Evolutionary conservation across 2,888 invertebrate genomes (phyloP).

Genomic region (Trissolcus japonicus): DNA sequence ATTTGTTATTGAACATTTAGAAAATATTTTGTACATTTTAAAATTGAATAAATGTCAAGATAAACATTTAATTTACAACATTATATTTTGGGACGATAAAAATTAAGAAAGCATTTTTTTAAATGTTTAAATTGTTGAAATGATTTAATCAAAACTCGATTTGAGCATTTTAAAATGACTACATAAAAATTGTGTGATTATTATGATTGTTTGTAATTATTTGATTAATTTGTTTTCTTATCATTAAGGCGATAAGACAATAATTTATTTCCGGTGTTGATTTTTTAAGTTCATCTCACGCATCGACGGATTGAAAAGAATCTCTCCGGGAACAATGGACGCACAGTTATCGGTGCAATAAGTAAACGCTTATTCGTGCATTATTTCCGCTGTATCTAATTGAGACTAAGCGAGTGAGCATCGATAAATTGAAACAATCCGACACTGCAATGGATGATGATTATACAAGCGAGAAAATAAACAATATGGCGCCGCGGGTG

Average conservation of each 20-base stretch:
- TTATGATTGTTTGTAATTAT: too few species aligned
- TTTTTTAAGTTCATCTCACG: conserved; percentile 32
- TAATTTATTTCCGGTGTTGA: not conserved
- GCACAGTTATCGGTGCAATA: conserved; percentile 50
- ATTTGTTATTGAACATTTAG: too few species aligned
- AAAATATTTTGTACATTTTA: too few species aligned
- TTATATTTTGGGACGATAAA: too few species aligned
- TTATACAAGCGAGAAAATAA: conserved; percentile 57
- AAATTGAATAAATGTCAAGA: not conserved
- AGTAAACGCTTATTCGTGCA: conserved; percentile 29
- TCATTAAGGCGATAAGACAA: too few species aligned
- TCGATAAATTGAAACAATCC: conserved; percentile 62
- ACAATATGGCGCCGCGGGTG: conserved; percentile 61
- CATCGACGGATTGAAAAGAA: conserved; percentile 29
- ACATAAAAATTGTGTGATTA: too few species aligned
- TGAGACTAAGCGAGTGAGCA: conserved; percentile 67
- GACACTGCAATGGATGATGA: conserved; percentile 56
- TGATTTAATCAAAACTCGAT: too few species aligned
- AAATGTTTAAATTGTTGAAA: too few species aligned
- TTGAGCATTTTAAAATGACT: too few species aligned
- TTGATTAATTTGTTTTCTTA: not conserved
- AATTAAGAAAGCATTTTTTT: too few species aligned
- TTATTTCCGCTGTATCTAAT: conserved; percentile 62
- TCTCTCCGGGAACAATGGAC: conserved; percentile 30
- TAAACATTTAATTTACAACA: not conserved